Percentiles rank a stretch among this genome's conserved stretches.
Evolutionary conservation across 1,140 invertebrate genomes (phyloP).

Genomic region (Oryctes rhinoceros): DNA sequence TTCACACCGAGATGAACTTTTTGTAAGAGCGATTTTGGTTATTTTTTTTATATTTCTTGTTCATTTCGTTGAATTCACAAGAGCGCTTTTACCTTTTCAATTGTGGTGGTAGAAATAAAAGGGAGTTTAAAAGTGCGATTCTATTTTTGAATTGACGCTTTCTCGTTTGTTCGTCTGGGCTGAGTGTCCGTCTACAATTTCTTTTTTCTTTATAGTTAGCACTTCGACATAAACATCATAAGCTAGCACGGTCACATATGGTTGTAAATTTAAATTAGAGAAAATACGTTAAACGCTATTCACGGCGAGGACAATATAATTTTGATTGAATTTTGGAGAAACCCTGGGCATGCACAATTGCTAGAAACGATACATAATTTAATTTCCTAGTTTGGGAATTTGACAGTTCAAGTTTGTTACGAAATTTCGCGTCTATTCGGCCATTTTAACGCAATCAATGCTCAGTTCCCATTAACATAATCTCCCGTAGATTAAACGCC

Average conservation of each 20-base stretch:
- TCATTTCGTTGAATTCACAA: neutral
- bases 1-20: no score
- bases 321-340: neutral
- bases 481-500: slow-evolving; percentile 4
- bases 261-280: no score
- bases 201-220: no score
- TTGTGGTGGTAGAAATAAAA: neutral
- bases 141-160: neutral
- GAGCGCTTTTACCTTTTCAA: neutral
- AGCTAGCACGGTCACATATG: no score
- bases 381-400: slow-evolving; percentile 22
- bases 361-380: slow-evolving; percentile 17
- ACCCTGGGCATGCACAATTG: neutral
- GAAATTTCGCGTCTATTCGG: slow-evolving; percentile 1
- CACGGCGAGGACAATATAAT: neutral
- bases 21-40: neutral
- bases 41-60: neutral
- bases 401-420: slow-evolving; percentile 31
- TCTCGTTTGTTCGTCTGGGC: no score
- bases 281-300: no score
- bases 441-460: neutral
- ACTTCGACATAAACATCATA: no score
- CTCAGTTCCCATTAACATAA: slow-evolving; percentile 7
- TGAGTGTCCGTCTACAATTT: no score
- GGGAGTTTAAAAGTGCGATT: neutral